phyloP scores from a whole-genome alignment of 1,140 invertebrate species.

The Calephelis nemesis region DNA sequence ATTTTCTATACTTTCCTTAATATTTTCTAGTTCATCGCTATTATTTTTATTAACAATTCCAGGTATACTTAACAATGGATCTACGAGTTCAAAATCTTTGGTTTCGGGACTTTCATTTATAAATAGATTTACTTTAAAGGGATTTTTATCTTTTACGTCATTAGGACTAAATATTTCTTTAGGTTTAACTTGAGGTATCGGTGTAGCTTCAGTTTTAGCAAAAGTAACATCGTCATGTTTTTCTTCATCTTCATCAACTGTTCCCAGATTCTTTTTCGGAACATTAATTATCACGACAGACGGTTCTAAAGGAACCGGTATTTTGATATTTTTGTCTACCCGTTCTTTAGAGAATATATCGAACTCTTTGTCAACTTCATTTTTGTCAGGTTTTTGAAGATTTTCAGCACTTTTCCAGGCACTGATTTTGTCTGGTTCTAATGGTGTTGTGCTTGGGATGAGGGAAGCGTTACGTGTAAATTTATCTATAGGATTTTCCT shows the following conservation, averaged over 20 bases:
- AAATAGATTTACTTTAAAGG: conserved; percentile 27
- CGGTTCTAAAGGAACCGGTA: conserved; percentile 52
- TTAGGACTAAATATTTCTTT: conserved; percentile 22
- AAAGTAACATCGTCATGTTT: conserved; percentile 56
- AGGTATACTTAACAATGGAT: conserved; percentile 39
- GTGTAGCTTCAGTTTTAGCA: conserved; percentile 33
- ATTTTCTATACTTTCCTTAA: not conserved
- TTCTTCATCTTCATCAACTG: conserved; percentile 68
- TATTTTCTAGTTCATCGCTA: conserved; percentile 17
- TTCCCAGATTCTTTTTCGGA: conserved; percentile 64
- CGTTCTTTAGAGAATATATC: conserved; percentile 69
- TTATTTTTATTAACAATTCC: conserved; percentile 16
- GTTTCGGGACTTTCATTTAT: conserved; percentile 23
- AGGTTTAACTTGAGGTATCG: conserved; percentile 25
- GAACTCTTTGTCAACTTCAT: conserved; percentile 68
- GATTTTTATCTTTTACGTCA: conserved; percentile 31
- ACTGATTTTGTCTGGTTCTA: conserved; percentile 57
- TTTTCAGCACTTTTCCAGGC: conserved; percentile 58
- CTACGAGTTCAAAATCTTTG: conserved; percentile 9
- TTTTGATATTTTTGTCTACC: conserved; percentile 42
- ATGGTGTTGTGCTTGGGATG: conserved; percentile 57
- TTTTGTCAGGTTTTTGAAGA: conserved; percentile 40
- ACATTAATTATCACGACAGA: conserved; percentile 53
- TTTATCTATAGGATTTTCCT: conserved; percentile 31
- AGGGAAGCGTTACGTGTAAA: conserved; percentile 35